These are phyloP conservation scores for Neodiprion lecontei DNA, from an alignment of 1,140 invertebrate genomes.

Conservation along the genomic window DNA sequence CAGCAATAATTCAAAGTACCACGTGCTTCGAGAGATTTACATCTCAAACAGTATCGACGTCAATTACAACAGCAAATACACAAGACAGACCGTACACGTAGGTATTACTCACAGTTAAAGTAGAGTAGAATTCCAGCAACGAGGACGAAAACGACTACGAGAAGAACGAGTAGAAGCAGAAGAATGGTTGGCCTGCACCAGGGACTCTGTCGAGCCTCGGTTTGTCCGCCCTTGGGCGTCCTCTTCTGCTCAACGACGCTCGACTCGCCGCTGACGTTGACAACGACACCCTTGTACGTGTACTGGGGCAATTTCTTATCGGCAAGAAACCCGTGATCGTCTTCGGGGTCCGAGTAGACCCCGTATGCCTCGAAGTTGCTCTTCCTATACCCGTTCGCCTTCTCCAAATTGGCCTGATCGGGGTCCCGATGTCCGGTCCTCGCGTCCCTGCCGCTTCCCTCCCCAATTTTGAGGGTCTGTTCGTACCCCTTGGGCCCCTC, in stretches of 20 bases:
- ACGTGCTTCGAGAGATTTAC: no score
- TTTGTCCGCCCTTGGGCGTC: slow-evolving; percentile 44
- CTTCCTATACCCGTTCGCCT: slow-evolving; percentile 58
- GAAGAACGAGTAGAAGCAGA: slow-evolving; percentile 61
- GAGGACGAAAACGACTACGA: slow-evolving; percentile 65
- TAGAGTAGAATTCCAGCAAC: slow-evolving; percentile 66
- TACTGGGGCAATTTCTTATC: slow-evolving; percentile 57
- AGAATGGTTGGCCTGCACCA: slow-evolving; percentile 65
- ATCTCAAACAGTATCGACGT: no score
- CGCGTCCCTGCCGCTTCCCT: slow-evolving; percentile 43
- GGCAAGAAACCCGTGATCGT: slow-evolving; percentile 61
- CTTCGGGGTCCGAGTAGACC: slow-evolving; percentile 62
- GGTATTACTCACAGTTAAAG: slow-evolving; percentile 65
- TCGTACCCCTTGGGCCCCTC: slow-evolving; percentile 53
- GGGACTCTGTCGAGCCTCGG: slow-evolving; percentile 47
- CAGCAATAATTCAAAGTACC: no score
- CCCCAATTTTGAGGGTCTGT: slow-evolving; percentile 56
- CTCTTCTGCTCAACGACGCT: slow-evolving; percentile 57
- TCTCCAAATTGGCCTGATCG: slow-evolving; percentile 44
- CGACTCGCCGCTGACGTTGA: slow-evolving; percentile 61
- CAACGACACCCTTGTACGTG: slow-evolving; percentile 62
- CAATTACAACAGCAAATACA: no score
- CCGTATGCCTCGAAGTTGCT: slow-evolving; percentile 63
- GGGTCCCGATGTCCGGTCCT: slow-evolving; percentile 55
- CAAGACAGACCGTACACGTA: no score